These are phyloP conservation scores for Stenolophus ochropezus DNA, from an alignment of 2,888 invertebrate species.

Conservation along the genomic window DNA sequence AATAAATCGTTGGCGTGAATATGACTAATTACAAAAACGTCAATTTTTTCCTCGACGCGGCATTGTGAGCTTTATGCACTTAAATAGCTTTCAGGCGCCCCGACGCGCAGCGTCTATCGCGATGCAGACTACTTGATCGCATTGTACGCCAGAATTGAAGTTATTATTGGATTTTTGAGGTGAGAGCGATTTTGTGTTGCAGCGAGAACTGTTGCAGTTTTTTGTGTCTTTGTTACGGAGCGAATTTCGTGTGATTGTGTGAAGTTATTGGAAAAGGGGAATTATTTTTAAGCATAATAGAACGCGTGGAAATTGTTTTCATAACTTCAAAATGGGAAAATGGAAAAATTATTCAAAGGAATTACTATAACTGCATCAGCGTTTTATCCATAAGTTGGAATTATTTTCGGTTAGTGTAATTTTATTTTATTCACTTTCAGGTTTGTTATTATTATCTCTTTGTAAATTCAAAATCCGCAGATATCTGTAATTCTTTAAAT, in stretches of 20 bases:
- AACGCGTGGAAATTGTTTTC: background rate
- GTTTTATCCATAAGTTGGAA: too few relatives aligned
- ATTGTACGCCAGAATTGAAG: slow-evolving; percentile 28
- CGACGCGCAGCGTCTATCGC: slow-evolving; percentile 1
- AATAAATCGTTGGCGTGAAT: slow-evolving; percentile 29
- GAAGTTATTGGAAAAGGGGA: background rate
- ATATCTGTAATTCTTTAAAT: too few relatives aligned
- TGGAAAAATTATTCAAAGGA: background rate
- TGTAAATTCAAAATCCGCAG: too few relatives aligned
- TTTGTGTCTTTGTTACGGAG: background rate
- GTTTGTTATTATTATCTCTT: too few relatives aligned
- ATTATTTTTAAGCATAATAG: background rate
- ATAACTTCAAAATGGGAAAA: background rate
- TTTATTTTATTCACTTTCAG: background rate
- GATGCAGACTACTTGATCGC: slow-evolving; percentile 32
- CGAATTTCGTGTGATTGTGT: slow-evolving; percentile 9
- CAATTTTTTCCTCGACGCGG: slow-evolving; percentile 21
- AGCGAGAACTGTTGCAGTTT: slow-evolving; percentile 18
- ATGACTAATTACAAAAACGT: slow-evolving; percentile 38
- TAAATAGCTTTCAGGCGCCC: slow-evolving; percentile 26
- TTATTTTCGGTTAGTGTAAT: background rate
- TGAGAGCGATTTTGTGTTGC: slow-evolving; percentile 2
- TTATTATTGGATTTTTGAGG: slow-evolving; percentile 37
- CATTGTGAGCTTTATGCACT: slow-evolving; percentile 41
- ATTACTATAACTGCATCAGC: background rate